Evolutionary conservation across 1,140 invertebrate species (phyloP).

Genomic region (Drosophila guanche): DNA sequence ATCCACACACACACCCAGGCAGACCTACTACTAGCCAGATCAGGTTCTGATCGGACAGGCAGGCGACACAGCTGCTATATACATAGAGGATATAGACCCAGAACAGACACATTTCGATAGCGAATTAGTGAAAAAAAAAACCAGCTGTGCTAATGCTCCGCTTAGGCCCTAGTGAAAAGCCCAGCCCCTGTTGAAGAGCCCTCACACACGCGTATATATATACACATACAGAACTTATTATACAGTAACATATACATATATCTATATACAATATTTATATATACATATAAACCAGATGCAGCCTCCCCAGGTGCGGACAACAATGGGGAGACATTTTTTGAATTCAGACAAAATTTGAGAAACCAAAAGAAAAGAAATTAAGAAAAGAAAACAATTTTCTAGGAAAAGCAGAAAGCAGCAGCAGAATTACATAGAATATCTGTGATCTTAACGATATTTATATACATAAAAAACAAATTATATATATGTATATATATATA

Average conservation of each 20-base stretch:
- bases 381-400: conserved; percentile 10
- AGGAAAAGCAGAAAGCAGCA: conserved; percentile 58
- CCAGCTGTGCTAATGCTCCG: conserved; percentile 2
- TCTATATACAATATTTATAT: conserved; percentile 60
- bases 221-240: conserved; percentile 51
- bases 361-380: conserved; percentile 25
- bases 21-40: conserved; percentile 5
- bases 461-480: conserved; percentile 58
- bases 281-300: conserved; percentile 53
- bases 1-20: conserved; percentile 17
- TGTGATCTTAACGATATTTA: conserved; percentile 84
- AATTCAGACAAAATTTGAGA: conserved; percentile 44
- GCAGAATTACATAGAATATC: conserved; percentile 83
- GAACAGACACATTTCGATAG: conserved; percentile 24
- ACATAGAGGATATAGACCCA: conserved; percentile 5
- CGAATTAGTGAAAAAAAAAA: conserved; percentile 21
- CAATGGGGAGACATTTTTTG: conserved; percentile 28
- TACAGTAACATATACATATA: conserved; percentile 55
- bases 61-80: no score
- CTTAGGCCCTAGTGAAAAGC: conserved; percentile 12
- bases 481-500: conserved; percentile 64
- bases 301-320: background rate
- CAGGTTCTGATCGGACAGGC: conserved; percentile 13
- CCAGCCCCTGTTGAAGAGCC: conserved; percentile 2
- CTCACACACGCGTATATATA: conserved; percentile 33